These are phyloP conservation scores for Lycodopsis pacificus DNA, from an alignment of 2,797 vertebrate species.

Conservation along the genomic window DNA sequence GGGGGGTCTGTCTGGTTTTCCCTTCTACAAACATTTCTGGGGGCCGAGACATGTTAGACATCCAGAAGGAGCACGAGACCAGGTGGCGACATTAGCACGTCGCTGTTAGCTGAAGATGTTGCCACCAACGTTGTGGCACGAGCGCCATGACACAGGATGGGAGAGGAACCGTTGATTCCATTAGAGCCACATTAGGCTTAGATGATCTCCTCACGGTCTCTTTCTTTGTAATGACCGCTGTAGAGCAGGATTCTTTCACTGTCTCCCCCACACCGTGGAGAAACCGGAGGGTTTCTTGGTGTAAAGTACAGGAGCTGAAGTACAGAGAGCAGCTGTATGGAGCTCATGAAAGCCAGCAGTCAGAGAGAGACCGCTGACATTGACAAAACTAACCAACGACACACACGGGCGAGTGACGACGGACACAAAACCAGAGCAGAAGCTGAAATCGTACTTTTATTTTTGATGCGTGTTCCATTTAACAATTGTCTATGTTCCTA, in stretches of 20 bases:
- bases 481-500: background rate
- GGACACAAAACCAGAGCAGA: background rate
- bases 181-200: slow-evolving; percentile 73
- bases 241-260: slow-evolving; percentile 50
- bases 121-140: slow-evolving; percentile 26
- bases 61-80: slow-evolving; percentile 24
- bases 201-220: slow-evolving; percentile 81
- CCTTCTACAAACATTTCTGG: slow-evolving; percentile 43
- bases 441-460: background rate
- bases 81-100: slow-evolving; percentile 51
- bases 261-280: slow-evolving; percentile 28
- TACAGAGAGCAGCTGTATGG: slow-evolving; percentile 14
- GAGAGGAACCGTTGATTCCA: slow-evolving; percentile 64
- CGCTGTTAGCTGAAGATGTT: slow-evolving; percentile 42
- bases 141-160: slow-evolving; percentile 30
- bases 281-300: slow-evolving; percentile 34
- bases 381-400: background rate
- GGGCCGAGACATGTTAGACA: slow-evolving; percentile 42
- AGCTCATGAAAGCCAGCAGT: slow-evolving; percentile 21
- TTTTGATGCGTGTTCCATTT: background rate
- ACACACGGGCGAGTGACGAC: background rate
- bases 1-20: slow-evolving; percentile 44
- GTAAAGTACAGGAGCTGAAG: slow-evolving; percentile 26
- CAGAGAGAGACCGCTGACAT: background rate
- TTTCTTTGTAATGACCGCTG: slow-evolving; percentile 66